Percentiles rank a stretch among this genome's conserved stretches.
Evolutionary conservation across 64 coral and sea anemone genomes (phyloP).

Genomic region (Actinia equina): DNA sequence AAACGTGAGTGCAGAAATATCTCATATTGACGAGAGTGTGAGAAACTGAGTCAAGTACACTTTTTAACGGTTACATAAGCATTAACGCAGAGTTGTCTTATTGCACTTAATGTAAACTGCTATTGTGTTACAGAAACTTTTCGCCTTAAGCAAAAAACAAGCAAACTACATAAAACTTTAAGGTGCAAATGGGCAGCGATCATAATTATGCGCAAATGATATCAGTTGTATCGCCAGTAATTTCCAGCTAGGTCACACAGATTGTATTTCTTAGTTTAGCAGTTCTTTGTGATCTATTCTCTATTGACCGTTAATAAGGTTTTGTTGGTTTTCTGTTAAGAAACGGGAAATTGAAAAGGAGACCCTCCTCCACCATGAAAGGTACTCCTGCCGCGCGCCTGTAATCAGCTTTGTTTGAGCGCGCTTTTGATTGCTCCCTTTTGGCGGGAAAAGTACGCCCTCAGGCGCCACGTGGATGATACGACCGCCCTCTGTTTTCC

Average conservation of each 20-base stretch:
- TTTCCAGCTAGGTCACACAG: neutral
- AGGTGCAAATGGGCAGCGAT: neutral
- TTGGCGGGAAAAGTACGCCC: constrained; percentile 3
- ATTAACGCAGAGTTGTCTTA: neutral
- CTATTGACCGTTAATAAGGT: constrained; percentile 20
- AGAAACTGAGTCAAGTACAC: neutral
- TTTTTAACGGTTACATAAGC: neutral
- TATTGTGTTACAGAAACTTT: neutral
- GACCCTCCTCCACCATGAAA: constrained; percentile 4
- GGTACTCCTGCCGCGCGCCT: constrained; percentile 8
- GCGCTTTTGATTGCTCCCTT: constrained; percentile 1
- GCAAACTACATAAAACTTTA: neutral
- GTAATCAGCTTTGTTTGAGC: constrained; percentile 12
- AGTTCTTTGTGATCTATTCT: neutral
- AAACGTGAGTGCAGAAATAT: neutral
- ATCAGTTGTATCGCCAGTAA: neutral
- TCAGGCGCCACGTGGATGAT: constrained; percentile 2
- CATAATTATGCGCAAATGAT: neutral
- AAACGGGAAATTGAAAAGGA: constrained; percentile 13
- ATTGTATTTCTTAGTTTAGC: constrained; percentile 1
- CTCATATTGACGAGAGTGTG: neutral
- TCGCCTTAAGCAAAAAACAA: neutral
- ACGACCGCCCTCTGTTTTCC: constrained; percentile 6
- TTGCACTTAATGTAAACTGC: neutral
- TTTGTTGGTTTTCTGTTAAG: constrained; percentile 15